Evolutionary conservation across 2,888 invertebrate species (phyloP).

Genomic region (Creontiades dilutus): DNA sequence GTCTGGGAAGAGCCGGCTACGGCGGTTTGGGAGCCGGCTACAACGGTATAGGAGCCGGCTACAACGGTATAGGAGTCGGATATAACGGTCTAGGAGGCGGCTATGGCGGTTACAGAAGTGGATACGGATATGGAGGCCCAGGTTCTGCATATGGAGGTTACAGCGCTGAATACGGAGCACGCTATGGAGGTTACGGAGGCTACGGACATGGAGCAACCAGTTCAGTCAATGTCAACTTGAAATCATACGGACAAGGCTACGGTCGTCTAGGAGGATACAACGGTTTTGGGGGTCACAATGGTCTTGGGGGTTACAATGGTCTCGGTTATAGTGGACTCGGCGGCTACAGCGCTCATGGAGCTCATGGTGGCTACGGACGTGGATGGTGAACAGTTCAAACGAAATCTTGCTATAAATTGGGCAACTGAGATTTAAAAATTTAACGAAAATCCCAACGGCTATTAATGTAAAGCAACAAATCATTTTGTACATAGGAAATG

Average conservation of each 20-base stretch:
- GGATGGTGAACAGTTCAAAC: constrained; percentile 43
- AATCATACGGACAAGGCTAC: constrained; percentile 45
- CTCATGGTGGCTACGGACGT: constrained; percentile 66
- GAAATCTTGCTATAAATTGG: too few relatives aligned
- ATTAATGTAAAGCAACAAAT: neutral
- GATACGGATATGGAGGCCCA: constrained; percentile 49
- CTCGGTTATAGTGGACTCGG: neutral
- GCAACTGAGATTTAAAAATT: too few relatives aligned
- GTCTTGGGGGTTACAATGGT: constrained; percentile 55
- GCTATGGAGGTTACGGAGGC: constrained; percentile 71
- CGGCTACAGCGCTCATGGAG: constrained; percentile 23
- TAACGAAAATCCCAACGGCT: too few relatives aligned
- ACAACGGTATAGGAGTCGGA: constrained; percentile 24
- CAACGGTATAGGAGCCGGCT: neutral
- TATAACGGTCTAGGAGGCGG: constrained; percentile 34
- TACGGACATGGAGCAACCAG: constrained; percentile 73
- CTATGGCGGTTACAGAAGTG: constrained; percentile 11
- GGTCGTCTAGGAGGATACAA: constrained; percentile 32
- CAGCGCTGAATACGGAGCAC: constrained; percentile 33
- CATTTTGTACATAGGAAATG: neutral
- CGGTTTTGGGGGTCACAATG: constrained; percentile 29
- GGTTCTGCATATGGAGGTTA: constrained; percentile 12
- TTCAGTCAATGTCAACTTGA: constrained; percentile 66
- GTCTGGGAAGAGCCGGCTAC: constrained; percentile 67
- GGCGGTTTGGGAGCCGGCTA: neutral